phyloP scores from a whole-genome alignment of 1,140 invertebrate genomes.

The Arctopsyche grandis region DNA sequence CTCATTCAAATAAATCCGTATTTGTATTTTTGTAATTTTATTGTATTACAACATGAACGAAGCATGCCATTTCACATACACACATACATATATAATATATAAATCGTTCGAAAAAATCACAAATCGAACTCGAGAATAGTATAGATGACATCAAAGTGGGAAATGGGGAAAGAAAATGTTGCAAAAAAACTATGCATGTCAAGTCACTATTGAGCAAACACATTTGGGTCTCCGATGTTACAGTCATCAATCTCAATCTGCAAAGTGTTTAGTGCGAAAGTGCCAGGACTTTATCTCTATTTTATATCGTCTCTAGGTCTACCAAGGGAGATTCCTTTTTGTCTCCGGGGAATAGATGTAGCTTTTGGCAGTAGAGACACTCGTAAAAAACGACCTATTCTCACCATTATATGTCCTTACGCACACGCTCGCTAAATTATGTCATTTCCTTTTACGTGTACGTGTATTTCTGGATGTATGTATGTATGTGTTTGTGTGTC shows the following conservation, averaged over 20 bases:
- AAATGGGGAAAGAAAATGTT: background rate
- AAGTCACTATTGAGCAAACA: background rate
- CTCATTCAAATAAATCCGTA: too few species aligned
- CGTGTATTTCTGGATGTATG: background rate
- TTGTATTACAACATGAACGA: too few species aligned
- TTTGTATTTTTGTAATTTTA: too few species aligned
- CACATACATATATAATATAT: too few species aligned
- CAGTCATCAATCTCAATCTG: slow-evolving; percentile 32
- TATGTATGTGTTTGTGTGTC: too few species aligned
- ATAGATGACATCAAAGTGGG: too few species aligned
- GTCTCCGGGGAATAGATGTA: background rate
- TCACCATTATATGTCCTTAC: background rate
- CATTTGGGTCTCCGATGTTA: slow-evolving; percentile 5
- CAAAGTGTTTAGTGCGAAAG: slow-evolving; percentile 29
- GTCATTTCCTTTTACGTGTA: slow-evolving; percentile 14
- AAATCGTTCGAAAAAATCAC: slow-evolving; percentile 3
- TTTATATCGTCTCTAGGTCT: slow-evolving; percentile 16
- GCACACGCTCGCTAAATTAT: background rate
- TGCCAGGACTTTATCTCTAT: slow-evolving; percentile 20
- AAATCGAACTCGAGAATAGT: background rate
- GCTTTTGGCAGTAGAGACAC: background rate
- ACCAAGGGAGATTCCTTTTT: background rate
- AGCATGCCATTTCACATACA: too few species aligned
- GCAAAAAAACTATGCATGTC: slow-evolving; percentile 7
- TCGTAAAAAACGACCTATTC: background rate